Evolutionary conservation across 1,140 invertebrate species (phyloP).

Genomic region (Papilio glaucus): DNA sequence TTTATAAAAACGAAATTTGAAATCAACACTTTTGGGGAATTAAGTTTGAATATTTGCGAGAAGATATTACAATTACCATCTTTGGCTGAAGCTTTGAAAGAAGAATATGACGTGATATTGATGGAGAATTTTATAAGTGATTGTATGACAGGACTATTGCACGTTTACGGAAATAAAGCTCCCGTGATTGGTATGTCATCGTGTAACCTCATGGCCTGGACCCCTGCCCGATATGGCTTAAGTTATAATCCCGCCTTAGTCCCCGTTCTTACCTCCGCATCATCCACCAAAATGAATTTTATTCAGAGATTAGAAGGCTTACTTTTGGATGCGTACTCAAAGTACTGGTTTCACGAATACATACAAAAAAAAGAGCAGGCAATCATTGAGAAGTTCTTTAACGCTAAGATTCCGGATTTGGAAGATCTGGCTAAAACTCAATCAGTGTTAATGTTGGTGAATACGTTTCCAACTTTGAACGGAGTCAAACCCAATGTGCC

Average conservation of each 20-base stretch:
- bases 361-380: slow-evolving; percentile 61
- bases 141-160: slow-evolving; percentile 85
- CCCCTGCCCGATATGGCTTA: slow-evolving; percentile 82
- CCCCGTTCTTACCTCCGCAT: slow-evolving; percentile 80
- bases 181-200: slow-evolving; percentile 86
- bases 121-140: slow-evolving; percentile 87
- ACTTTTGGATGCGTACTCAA: slow-evolving; percentile 52
- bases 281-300: slow-evolving; percentile 82
- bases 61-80: slow-evolving; percentile 62
- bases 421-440: slow-evolving; percentile 47
- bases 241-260: slow-evolving; percentile 86
- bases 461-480: slow-evolving; percentile 79
- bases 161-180: slow-evolving; percentile 79
- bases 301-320: slow-evolving; percentile 82
- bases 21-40: slow-evolving; percentile 52
- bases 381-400: slow-evolving; percentile 70
- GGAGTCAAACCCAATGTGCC: slow-evolving; percentile 44
- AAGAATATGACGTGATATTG: slow-evolving; percentile 86
- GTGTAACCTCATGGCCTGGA: slow-evolving; percentile 86
- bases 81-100: slow-evolving; percentile 66
- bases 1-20: slow-evolving; percentile 49
- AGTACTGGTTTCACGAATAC: slow-evolving; percentile 59
- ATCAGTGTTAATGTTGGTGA: slow-evolving; percentile 56
- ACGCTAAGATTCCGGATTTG: slow-evolving; percentile 62
- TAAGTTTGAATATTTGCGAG: slow-evolving; percentile 71